Base-by-base conservation (phyloP, 2,113 vertebrate genomes). In the Rhodinocichla rosea region DNA sequence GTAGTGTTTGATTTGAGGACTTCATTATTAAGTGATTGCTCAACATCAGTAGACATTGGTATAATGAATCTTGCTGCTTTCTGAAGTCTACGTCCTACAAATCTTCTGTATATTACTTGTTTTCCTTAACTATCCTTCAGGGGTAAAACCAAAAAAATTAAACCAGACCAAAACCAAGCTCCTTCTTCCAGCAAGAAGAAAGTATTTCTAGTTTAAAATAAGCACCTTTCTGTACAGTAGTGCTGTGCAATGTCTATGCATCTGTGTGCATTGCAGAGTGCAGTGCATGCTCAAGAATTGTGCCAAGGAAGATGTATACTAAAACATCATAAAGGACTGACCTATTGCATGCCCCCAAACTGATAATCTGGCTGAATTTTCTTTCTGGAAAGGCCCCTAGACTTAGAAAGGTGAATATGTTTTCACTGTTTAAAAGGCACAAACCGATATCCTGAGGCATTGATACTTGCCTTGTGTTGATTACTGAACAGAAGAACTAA, bases 1-100 rank as follows among this genome's bases (percentile, higher is more conserved):
- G 73, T 13, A 83, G 63, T 56, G 4, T 33, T 92, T 83, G 59
- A 68, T 91, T 90, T 97, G 94, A 97, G 96, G 92, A n/a, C 85
- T 94, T 90, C 67, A 89, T 97, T 98, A 96, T 95, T 85, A 92
- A 94, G 92, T 85, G 93, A 95, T 73, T 85, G 70, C 88, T 90
- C 42, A 89, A 82, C 88, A 95, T 64, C 65, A 37, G 52, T 55
- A 70, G 74, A 80, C 89, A 90, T 59, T 76, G 55, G 63, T 90
- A 37, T 83, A 90, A 92, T 4, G 32, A 93, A 94, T 60, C 3
- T 2, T 53, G 11, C 10, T 89, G 19, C 65, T 92, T 47, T 83
- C 53, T 73, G 83, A 94, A 96, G 57, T 56, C 69, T 16, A 52
- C 50, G 78, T 87, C 65, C 92, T 94, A 65, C 52, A 92, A 94